phyloP scores from a whole-genome alignment of 2,797 vertebrate genomes.

The Acestrorhynchus altus region DNA sequence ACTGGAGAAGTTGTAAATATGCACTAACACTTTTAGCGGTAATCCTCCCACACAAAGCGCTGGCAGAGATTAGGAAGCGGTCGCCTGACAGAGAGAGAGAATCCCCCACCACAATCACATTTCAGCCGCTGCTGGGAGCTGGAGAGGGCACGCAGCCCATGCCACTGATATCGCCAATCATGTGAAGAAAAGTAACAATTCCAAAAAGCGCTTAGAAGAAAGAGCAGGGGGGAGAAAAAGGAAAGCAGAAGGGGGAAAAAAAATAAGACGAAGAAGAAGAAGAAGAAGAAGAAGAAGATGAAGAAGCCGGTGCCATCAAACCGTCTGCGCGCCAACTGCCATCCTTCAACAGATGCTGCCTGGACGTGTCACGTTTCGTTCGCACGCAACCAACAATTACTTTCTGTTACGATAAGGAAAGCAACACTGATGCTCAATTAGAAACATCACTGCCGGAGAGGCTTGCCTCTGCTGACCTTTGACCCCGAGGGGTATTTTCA shows the following conservation, averaged over 20 bases:
- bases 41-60: constrained; percentile 82
- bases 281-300: background rate
- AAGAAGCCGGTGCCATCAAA: constrained; percentile 49
- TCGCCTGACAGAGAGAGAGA: constrained; percentile 75
- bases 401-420: constrained; percentile 37
- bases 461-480: constrained; percentile 61
- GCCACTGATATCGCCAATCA: constrained; percentile 68
- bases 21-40: constrained; percentile 81
- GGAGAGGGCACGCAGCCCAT: constrained; percentile 63
- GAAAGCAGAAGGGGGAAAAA: background rate
- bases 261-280: no score
- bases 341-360: constrained; percentile 42
- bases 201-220: constrained; percentile 54
- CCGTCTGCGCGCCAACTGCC: constrained; percentile 34
- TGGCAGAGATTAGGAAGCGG: constrained; percentile 80
- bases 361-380: constrained; percentile 10
- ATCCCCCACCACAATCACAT: constrained; percentile 82
- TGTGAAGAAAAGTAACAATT: constrained; percentile 62
- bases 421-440: constrained; percentile 42
- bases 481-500: constrained; percentile 53
- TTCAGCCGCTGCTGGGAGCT: constrained; percentile 78
- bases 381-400: constrained; percentile 11
- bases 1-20: constrained; percentile 83
- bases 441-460: constrained; percentile 47
- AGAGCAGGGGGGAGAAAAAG: background rate